Conservation (phyloP, 1,140 invertebrate species). For the Drosophila malerkotliana region DNA sequence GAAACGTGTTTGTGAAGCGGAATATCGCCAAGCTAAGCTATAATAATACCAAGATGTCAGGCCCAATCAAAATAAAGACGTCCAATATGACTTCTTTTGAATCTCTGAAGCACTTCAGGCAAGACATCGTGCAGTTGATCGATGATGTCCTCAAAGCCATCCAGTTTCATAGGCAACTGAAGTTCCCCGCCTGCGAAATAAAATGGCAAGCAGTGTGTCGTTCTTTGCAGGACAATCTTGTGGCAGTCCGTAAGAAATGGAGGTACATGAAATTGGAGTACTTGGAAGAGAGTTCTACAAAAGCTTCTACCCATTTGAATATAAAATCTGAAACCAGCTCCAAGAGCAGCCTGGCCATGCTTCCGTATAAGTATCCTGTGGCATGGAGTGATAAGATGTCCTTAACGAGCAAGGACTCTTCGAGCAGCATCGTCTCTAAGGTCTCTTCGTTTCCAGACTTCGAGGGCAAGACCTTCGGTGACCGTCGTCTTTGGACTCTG, state of each 20-base stretch:
- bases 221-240: background rate
- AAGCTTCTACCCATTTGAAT: no score
- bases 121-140: background rate
- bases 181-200: background rate
- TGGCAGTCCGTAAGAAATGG: background rate
- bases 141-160: background rate
- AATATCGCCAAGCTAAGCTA: no score
- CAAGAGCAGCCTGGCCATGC: no score
- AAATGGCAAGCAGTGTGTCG: background rate
- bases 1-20: no score
- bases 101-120: background rate
- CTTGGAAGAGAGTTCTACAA: background rate
- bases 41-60: no score
- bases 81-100: background rate
- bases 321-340: no score
- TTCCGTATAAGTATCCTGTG: background rate
- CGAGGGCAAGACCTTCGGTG: conserved; percentile 48
- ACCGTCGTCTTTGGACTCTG: conserved; percentile 19
- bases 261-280: background rate
- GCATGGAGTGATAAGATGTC: background rate
- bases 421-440: background rate
- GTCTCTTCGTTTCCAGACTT: background rate
- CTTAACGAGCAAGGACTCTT: background rate
- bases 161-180: background rate
- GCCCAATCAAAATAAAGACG: background rate